Evolutionary conservation across 2,888 invertebrate genomes (phyloP), one percentile per base, ranked within the genome.

Genomic region (Caenorhabditis plicata): DNA sequence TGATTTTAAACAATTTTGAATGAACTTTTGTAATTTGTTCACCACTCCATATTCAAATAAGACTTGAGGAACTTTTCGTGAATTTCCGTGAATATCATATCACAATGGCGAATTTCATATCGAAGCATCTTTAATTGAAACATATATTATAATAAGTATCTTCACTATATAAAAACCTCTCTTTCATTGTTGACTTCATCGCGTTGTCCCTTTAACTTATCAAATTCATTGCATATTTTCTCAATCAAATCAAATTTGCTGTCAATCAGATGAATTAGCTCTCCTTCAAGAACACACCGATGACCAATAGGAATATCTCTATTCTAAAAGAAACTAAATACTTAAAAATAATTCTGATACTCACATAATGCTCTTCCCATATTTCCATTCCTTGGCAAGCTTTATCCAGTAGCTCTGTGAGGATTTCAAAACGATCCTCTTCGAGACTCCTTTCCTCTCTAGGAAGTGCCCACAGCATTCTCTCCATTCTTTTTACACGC

Each of bases 21-120:
- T 27, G 29, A 7, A 27, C 29, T 27, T 27, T 9, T 9, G 13
- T 27, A 27, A 27, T 25, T 27, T 8, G 20, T 38, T 65, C 44
- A 73, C 75, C 75, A 77, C 11, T 68, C 67, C 74, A 76, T 75
- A 8, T 69, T 73, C 52, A 77, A 64, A 43, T 72, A 77, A 4
- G 74, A 74, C 36, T 67, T 67, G 40, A 77, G 70, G 53, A 76
- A 72, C 32, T 55, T 44, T 52, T 73, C 74, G 55, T 77, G 75
- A 48, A 75, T 64, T 42, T 75, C 75, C 19, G 66, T 69, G 55
- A 53, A 76, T 36, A 52, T 40, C 62, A 71, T 57, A 45, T 77
- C 77, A 44, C 71, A 65, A 41, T 68, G 65, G 43, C 77, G 72
- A 26, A 77, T 77, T 46, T 77, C 75, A 44, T 68, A 68, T 43